These are phyloP conservation scores for Trematomus loennbergii DNA, from an alignment of 2,113 vertebrate species.

Conservation along the genomic window DNA sequence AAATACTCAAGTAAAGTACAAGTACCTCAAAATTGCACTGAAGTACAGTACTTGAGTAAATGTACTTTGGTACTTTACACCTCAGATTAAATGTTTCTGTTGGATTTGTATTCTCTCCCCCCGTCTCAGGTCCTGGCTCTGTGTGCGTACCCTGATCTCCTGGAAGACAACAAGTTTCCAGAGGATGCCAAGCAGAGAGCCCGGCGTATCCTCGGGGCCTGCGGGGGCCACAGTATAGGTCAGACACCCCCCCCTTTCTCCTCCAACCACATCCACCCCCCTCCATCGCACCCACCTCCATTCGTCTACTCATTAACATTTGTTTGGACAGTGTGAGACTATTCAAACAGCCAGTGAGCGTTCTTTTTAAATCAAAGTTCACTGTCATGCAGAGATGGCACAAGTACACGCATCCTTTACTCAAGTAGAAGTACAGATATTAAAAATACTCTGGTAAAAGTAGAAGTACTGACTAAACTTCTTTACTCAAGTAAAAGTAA, in stretches of 20 bases:
- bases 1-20: too few relatives aligned
- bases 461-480: too few relatives aligned
- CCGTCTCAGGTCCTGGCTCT: slow-evolving; percentile 85
- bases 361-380: slow-evolving; percentile 41
- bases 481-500: too few relatives aligned
- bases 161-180: slow-evolving; percentile 85
- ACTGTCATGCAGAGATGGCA: not conserved
- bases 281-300: not conserved
- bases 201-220: slow-evolving; percentile 82
- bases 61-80: too few relatives aligned
- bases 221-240: slow-evolving; percentile 91
- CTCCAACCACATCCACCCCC: slow-evolving; percentile 16
- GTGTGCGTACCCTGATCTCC: slow-evolving; percentile 87
- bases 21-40: too few relatives aligned
- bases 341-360: not conserved
- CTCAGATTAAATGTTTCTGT: too few relatives aligned
- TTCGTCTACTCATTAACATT: slow-evolving; percentile 43
- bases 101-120: too few relatives aligned
- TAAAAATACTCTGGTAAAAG: too few relatives aligned
- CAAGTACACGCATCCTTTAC: too few relatives aligned
- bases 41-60: too few relatives aligned
- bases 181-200: slow-evolving; percentile 88
- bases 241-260: slow-evolving; percentile 39
- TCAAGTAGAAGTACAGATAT: too few relatives aligned
- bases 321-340: not conserved